These are phyloP conservation scores for Aporrectodea caliginosa DNA, from an alignment of 1,140 invertebrate species.

Conservation along the genomic window DNA sequence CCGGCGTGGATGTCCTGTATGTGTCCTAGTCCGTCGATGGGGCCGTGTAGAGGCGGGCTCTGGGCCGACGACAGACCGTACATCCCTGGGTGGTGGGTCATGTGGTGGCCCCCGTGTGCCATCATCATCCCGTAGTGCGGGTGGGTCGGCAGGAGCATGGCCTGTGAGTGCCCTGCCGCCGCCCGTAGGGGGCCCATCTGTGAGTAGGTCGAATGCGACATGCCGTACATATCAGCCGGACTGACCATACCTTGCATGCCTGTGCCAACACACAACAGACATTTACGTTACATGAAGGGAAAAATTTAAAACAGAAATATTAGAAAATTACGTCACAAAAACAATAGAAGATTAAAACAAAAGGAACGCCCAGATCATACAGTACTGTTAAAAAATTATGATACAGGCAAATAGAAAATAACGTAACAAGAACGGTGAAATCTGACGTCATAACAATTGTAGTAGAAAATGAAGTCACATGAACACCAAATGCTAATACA, in stretches of 20 bases:
- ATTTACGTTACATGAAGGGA: no score
- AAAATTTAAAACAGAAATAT: no score
- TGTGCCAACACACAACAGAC: no score
- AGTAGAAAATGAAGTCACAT: no score
- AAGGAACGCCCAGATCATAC: no score
- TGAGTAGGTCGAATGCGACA: slow-evolving; percentile 53
- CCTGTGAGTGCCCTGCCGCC: slow-evolving; percentile 56
- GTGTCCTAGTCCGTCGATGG: slow-evolving; percentile 57
- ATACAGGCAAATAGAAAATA: no score
- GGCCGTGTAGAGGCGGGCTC: slow-evolving; percentile 56
- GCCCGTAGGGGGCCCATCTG: slow-evolving; percentile 58
- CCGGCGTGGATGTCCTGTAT: slow-evolving; percentile 60
- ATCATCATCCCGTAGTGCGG: slow-evolving; percentile 58
- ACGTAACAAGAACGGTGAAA: no score
- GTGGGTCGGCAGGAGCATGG: slow-evolving; percentile 59
- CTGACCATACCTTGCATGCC: slow-evolving; percentile 49
- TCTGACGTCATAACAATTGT: no score
- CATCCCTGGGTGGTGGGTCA: slow-evolving; percentile 27
- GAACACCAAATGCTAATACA: no score
- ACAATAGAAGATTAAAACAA: no score
- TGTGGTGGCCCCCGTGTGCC: slow-evolving; percentile 44
- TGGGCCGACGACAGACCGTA: slow-evolving; percentile 48
- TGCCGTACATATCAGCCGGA: slow-evolving; percentile 55
- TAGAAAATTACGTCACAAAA: no score
- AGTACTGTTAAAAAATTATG: no score